These are phyloP conservation scores for Ophion slaviceki DNA, from an alignment of 2,888 invertebrate genomes.

Conservation along the genomic window DNA sequence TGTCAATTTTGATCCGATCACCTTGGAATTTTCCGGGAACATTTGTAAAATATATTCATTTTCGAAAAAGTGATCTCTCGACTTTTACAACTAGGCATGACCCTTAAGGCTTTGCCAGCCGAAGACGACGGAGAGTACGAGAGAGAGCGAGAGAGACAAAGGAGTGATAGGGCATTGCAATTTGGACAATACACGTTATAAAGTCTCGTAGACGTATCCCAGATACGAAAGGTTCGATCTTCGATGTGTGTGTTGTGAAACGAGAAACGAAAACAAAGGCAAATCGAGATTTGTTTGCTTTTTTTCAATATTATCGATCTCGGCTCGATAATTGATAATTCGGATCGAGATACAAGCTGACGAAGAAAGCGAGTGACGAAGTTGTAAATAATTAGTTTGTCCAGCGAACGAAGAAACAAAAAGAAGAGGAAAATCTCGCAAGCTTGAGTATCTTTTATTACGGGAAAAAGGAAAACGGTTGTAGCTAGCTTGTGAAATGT, in stretches of 20 bases:
- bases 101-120: neutral
- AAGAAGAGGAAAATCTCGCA: conserved; percentile 44
- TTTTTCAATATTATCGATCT: conserved; percentile 8
- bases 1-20: too few species aligned
- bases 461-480: conserved; percentile 53
- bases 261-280: conserved; percentile 5
- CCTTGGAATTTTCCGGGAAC: too few species aligned
- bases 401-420: conserved; percentile 56
- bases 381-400: conserved; percentile 72
- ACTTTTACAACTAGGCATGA: too few species aligned
- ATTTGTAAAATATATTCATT: too few species aligned
- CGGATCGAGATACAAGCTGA: conserved; percentile 18
- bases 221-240: neutral
- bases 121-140: conserved; percentile 5
- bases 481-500: conserved; percentile 64
- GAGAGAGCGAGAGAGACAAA: neutral
- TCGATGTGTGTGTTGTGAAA: neutral
- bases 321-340: conserved; percentile 13
- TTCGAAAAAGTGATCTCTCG: too few species aligned
- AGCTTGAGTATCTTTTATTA: conserved; percentile 65
- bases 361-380: conserved; percentile 32
- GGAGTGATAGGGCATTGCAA: neutral
- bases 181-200: conserved; percentile 10
- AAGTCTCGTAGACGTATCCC: conserved; percentile 8
- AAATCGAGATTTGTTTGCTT: neutral